These are phyloP conservation scores for Florisuga fusca DNA, from an alignment of 2,797 vertebrate species.

Conservation along the genomic window DNA sequence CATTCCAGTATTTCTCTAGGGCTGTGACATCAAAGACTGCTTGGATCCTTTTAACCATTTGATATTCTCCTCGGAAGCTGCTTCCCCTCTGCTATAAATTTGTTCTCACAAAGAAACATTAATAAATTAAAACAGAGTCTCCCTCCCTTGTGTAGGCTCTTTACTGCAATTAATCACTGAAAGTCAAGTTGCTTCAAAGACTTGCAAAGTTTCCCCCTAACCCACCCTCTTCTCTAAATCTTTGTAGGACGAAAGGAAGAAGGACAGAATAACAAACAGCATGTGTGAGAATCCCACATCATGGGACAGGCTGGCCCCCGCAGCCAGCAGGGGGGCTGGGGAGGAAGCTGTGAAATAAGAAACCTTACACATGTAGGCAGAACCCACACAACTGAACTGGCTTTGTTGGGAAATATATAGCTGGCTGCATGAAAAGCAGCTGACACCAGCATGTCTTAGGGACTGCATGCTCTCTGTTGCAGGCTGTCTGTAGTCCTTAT, in stretches of 20 bases:
- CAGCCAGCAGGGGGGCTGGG: neutral
- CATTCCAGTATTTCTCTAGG: conserved; percentile 58
- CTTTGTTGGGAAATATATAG: neutral
- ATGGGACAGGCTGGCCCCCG: conserved; percentile 52
- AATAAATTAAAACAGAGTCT: conserved; percentile 73
- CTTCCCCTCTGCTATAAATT: conserved; percentile 65
- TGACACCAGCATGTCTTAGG: neutral
- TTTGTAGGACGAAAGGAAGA: conserved; percentile 48
- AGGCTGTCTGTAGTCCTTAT: neutral
- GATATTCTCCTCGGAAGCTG: conserved; percentile 49
- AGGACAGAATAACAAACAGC: conserved; percentile 70
- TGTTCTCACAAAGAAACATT: conserved; percentile 73
- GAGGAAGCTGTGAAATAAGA: conserved; percentile 50
- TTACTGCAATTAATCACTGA: conserved; percentile 61
- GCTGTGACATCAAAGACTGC: conserved; percentile 65
- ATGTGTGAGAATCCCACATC: conserved; percentile 75
- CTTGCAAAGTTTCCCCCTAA: conserved; percentile 35
- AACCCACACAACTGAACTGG: neutral
- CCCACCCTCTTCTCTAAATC: conserved; percentile 37
- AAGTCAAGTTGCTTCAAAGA: conserved; percentile 72
- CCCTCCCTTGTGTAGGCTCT: conserved; percentile 38
- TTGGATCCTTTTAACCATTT: conserved; percentile 49
- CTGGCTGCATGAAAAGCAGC: neutral
- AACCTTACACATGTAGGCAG: conserved; percentile 42
- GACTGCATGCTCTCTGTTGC: neutral